phyloP scores from a whole-genome alignment of 2,888 invertebrate species.

The Standfussiana lucernea region DNA sequence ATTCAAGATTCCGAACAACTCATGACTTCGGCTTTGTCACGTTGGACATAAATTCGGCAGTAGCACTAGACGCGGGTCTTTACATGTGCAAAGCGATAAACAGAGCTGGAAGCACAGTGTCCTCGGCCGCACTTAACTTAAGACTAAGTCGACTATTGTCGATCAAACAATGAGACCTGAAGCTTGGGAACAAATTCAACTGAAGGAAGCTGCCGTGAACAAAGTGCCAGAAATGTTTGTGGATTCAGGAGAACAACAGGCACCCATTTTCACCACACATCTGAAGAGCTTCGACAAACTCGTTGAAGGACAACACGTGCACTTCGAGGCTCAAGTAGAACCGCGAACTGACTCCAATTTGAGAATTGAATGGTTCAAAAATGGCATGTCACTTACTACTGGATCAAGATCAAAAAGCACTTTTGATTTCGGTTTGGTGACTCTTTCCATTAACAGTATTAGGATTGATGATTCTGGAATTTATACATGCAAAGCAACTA shows the following conservation, averaged over 20 bases:
- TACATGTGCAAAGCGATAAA: conserved; percentile 98
- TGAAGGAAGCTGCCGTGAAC: conserved; percentile 97
- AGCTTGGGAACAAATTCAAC: conserved; percentile 97
- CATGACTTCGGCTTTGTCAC: conserved; percentile 99
- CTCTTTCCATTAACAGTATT: conserved; percentile 96
- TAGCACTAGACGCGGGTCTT: conserved; percentile 97
- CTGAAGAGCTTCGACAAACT: conserved; percentile 95
- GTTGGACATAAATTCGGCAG: conserved; percentile 96
- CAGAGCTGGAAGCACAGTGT: conserved; percentile 97
- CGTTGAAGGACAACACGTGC: conserved; percentile 96
- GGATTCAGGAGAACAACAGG: conserved; percentile 96
- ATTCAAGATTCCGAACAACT: conserved; percentile 96
- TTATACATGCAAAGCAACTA: conserved; percentile 98
- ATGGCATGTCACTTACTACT: conserved; percentile 95
- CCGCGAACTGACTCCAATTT: conserved; percentile 97
- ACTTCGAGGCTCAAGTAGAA: conserved; percentile 97
- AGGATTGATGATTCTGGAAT: conserved; percentile 98
- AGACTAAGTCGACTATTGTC: conserved; percentile 94
- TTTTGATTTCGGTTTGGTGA: conserved; percentile 99
- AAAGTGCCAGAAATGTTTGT: conserved; percentile 97
- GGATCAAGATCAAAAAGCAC: conserved; percentile 97
- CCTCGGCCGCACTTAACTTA: conserved; percentile 97
- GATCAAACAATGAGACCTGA: conserved; percentile 97
- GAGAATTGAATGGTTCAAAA: conserved; percentile 97
- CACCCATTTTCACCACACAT: conserved; percentile 98